Conservation (phyloP, 1,140 invertebrate genomes). For the Drosophila jambulina region DNA sequence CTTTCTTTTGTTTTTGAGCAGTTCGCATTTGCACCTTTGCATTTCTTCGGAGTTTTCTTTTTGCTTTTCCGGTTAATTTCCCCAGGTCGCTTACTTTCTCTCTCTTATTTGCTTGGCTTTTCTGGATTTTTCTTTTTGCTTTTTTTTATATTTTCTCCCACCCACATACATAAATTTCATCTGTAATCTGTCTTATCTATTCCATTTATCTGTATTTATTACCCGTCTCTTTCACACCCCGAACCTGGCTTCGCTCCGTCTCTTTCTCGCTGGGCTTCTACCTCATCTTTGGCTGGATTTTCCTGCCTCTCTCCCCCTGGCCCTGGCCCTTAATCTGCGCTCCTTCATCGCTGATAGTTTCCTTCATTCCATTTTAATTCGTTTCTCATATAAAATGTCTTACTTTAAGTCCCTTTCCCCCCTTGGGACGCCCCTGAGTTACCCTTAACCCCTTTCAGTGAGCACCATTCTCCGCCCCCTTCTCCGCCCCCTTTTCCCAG, state of each 20-base stretch:
- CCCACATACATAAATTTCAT: slow-evolving; percentile 43
- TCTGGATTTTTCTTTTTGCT: slow-evolving; percentile 5
- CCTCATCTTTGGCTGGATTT: slow-evolving; percentile 9
- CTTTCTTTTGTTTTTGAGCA: slow-evolving; percentile 3
- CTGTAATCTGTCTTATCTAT: slow-evolving; percentile 48
- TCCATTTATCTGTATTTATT: slow-evolving; percentile 56
- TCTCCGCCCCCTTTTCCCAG: not conserved
- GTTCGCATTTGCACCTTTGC: slow-evolving; percentile 15
- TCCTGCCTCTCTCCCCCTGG: not conserved
- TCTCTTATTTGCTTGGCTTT: slow-evolving; percentile 4
- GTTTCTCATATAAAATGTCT: slow-evolving; percentile 64
- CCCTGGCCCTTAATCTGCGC: slow-evolving; percentile 18
- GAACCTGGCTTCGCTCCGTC: not conserved
- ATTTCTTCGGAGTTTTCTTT: not conserved
- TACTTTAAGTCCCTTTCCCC: slow-evolving; percentile 33
- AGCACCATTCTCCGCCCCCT: not conserved
- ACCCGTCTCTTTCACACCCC: slow-evolving; percentile 15
- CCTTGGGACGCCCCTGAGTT: not conserved
- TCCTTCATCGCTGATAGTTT: slow-evolving; percentile 45
- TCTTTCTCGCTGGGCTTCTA: not conserved
- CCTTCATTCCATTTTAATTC: slow-evolving; percentile 57
- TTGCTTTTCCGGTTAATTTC: slow-evolving; percentile 41
- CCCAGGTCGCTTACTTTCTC: not conserved
- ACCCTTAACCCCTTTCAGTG: slow-evolving; percentile 5
- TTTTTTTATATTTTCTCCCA: not conserved